phyloP scores from a whole-genome alignment of 2,113 vertebrate genomes.

The Phaethornis superciliosus region DNA sequence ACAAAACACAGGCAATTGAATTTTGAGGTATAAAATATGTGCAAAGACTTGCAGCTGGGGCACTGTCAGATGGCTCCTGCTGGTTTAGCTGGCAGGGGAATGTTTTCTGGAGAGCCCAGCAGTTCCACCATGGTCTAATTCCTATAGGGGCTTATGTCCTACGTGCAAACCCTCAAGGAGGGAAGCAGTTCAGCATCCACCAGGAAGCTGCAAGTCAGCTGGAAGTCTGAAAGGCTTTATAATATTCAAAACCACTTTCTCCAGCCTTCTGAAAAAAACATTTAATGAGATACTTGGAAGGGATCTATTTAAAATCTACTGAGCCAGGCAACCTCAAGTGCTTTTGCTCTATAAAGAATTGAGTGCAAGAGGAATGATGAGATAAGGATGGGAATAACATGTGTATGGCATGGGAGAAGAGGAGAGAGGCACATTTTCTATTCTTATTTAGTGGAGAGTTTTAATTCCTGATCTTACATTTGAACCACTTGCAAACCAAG shows the following conservation, averaged over 20 bases:
- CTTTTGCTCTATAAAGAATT: neutral
- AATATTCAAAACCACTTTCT: neutral
- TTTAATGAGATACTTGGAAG: neutral
- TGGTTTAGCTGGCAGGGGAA: neutral
- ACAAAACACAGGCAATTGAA: neutral
- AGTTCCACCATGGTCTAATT: neutral
- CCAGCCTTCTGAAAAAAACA: neutral
- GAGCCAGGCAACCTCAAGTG: neutral
- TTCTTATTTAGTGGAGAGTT: neutral
- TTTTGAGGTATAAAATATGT: neutral
- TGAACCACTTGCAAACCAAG: neutral
- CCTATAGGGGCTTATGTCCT: neutral
- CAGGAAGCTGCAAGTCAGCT: neutral
- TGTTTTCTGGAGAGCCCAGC: neutral
- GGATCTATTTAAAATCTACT: neutral
- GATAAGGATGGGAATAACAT: neutral
- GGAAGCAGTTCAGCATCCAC: neutral
- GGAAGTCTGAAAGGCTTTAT: neutral
- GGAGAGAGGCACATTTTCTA: neutral
- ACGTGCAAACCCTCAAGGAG: neutral
- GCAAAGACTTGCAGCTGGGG: neutral
- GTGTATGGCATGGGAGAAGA: neutral
- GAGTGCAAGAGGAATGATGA: neutral
- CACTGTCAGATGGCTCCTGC: neutral
- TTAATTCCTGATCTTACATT: neutral